Evolutionary conservation across 2,797 vertebrate species (phyloP).

Genomic region (Melopsittacus undulatus): DNA sequence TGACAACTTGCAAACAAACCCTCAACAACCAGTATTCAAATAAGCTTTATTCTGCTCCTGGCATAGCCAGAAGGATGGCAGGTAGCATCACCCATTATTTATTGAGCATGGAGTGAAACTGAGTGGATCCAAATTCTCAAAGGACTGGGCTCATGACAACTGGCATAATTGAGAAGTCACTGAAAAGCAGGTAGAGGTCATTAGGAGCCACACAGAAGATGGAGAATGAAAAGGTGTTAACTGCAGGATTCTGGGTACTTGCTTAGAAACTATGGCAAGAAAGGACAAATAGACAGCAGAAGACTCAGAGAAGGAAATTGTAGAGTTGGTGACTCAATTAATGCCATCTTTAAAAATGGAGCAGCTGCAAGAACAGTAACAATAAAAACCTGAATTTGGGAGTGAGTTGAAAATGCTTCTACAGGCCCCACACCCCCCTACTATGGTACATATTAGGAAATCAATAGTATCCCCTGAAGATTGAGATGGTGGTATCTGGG

Average conservation of each 20-base stretch:
- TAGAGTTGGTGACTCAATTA: background rate
- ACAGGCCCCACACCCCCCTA: background rate
- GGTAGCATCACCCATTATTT: background rate
- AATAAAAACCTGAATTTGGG: background rate
- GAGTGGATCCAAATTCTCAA: background rate
- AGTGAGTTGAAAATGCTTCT: background rate
- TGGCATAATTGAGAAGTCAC: background rate
- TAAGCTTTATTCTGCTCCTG: constrained; percentile 2
- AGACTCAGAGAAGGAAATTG: background rate
- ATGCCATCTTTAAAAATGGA: background rate
- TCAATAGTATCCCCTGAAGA: background rate
- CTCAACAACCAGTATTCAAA: background rate
- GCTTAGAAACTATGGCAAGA: background rate
- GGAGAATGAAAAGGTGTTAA: background rate
- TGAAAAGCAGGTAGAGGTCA: background rate
- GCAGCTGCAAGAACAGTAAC: background rate
- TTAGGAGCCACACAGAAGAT: background rate
- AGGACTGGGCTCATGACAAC: background rate
- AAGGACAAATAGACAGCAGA: background rate
- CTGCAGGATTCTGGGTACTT: background rate
- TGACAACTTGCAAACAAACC: background rate
- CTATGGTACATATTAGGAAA: background rate
- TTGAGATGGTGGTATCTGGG: background rate
- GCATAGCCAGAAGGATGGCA: too few species aligned
- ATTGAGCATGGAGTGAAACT: background rate